Evolutionary conservation across 2,797 vertebrate species (phyloP), one percentile per base, ranked within the genome.

Genomic region (Tragelaphus eurycerus): DNA sequence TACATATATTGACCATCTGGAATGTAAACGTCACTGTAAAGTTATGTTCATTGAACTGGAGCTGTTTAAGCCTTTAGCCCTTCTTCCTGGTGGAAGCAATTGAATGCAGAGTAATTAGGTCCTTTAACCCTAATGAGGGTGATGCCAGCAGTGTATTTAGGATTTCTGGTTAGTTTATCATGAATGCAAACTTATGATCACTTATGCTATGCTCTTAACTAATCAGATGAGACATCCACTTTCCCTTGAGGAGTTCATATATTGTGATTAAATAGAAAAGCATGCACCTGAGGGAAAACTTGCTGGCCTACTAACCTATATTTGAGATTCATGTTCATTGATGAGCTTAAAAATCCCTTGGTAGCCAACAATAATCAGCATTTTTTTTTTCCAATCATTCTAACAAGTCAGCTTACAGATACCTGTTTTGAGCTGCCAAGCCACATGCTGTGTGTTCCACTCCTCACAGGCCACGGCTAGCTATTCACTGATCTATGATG

Each of bases 181-280:
- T 71, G 67, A 95, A 87, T 48, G n/a, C 31, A 91, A 96, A 91
- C 83, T 91, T 94, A 91, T 17, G 86, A 93, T 93, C 78, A 55
- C 88, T 95, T 93, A 17, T 6, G 43, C 67, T 60, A 60, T 64
- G 55, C 64, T 95, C 54, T 95, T 74, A 96, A 93, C 89, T 92
- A 95, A 97, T 94, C 93, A 97, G 95, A 96, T 84, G 83, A 87
- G 94, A 93, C 86, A 94, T 6, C 54, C 1, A 1, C 25, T 54
- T 93, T 95, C 86, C 96, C 86, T 95, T 87, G 67, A 96, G 96
- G 95, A 95, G 46, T 97, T 97, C 48, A 93, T 83, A 94, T 54
- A 97, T 96, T 97, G 94, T 98, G 96, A 97, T 98, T 96, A 97
- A 95, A 96, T 92, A 95, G 92, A 97, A 98, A 97, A 97, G 74